Evolutionary conservation across 1,140 invertebrate species (phyloP), one percentile per base, ranked within the genome.

Genomic region (Drusus annulatus): DNA sequence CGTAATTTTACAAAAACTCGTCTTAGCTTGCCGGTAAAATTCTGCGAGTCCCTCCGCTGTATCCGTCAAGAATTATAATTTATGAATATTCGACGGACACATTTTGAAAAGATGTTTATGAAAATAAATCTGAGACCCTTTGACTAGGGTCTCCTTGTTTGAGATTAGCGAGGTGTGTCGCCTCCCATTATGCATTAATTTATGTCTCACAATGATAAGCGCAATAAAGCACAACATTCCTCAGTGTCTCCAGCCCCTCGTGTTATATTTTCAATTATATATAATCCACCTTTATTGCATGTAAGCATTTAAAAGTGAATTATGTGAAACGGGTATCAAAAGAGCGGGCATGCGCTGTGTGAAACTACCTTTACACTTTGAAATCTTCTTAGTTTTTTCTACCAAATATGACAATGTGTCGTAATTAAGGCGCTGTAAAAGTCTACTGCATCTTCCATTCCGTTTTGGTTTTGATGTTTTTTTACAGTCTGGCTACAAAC

Each of bases 211-310:
- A 80, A 82, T 74, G 79, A 80, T 60, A 76, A 76, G 81, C 60
- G 76, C 78, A 52, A 78, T 78, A 77, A 71, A 50, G 75, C 78
- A 80, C 60, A 31, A 68, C 78, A 76, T 65, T 78, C 74, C 74
- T 31, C 60, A 54, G 50, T 73, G 78, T 52, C 78, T 65, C 81
- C 81, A 68, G 51, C 81, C 81, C 81, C 76, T 19, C 62, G 78
- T 80, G 81, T 83, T 80, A 83, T 80, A 80, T 83, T 83, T 83
- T 83, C 81, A 83, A 83, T 83, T 80, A 80, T 79, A 71, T 80
- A 78, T 83, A 83, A 83, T 83, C 81, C 81, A 80, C 80, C 81
- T 83, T 83, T 83, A 83, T 83, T 83, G 79, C 81, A 73, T 83
- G 81, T 83, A 83, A 83, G 79, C 79, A 79, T 83, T 83, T 83